Evolutionary conservation across 2,888 invertebrate genomes (phyloP).

Genomic region (Tenthredo scrophulariae): DNA sequence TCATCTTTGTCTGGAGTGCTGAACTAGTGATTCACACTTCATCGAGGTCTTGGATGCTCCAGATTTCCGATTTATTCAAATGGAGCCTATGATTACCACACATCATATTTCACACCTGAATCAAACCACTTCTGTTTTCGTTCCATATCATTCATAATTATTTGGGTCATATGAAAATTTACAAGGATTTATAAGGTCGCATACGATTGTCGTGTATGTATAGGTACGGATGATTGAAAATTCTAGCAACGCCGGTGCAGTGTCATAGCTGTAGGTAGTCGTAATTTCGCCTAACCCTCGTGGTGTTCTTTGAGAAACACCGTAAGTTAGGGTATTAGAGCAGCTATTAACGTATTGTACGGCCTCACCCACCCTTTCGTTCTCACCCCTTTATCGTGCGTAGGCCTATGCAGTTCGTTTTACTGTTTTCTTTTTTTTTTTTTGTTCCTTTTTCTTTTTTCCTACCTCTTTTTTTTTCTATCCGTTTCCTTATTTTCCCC

Average conservation of each 20-base stretch:
- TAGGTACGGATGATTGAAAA: too few species aligned
- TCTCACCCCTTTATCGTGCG: conserved; percentile 64
- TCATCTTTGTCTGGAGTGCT: conserved; percentile 45
- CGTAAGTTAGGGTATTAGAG: conserved; percentile 73
- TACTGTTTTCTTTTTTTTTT: conserved; percentile 56
- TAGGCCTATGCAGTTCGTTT: conserved; percentile 55
- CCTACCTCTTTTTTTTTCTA: not conserved
- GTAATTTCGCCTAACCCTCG: conserved; percentile 21
- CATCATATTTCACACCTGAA: not conserved
- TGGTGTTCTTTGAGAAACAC: conserved; percentile 47
- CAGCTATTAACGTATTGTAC: conserved; percentile 76
- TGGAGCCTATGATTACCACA: not conserved
- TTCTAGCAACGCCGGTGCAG: not conserved
- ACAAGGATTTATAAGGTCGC: not conserved
- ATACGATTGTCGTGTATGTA: too few species aligned
- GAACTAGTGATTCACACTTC: not conserved
- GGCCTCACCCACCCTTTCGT: conserved; percentile 67
- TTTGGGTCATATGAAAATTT: not conserved
- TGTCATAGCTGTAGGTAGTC: not conserved
- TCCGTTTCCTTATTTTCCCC: conserved; percentile 41
- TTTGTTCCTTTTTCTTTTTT: conserved; percentile 20
- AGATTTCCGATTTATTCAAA: not conserved
- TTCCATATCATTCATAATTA: not conserved
- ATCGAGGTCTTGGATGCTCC: not conserved
- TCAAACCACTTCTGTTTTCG: conserved; percentile 31